phyloP scores from a whole-genome alignment of 1,140 invertebrate genomes.

The Sitobion miscanthi region DNA sequence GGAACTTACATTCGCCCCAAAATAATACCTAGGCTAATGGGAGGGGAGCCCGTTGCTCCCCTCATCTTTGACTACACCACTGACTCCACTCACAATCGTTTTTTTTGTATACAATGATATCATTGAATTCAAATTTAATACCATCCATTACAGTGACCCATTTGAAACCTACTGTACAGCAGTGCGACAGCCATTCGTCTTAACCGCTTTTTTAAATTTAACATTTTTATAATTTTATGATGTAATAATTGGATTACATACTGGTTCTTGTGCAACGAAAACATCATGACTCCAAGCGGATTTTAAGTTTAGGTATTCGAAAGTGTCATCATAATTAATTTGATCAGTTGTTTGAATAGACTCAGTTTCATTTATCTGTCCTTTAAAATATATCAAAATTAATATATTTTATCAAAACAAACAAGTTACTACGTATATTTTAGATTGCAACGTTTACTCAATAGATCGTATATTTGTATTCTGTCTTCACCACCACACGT shows the following conservation, averaged over 20 bases:
- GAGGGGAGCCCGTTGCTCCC: too few species aligned
- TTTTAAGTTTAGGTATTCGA: slow-evolving; percentile 11
- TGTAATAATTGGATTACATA: not conserved
- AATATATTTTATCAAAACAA: not conserved
- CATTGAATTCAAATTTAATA: too few species aligned
- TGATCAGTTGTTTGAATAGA: not conserved
- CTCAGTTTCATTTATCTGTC: too few species aligned
- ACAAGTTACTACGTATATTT: not conserved
- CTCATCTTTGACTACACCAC: too few species aligned
- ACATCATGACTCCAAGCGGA: slow-evolving; percentile 52
- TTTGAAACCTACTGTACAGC: too few species aligned
- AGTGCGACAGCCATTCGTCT: not conserved
- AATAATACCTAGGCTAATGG: too few species aligned
- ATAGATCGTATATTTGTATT: slow-evolving; percentile 64
- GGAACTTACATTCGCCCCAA: too few species aligned
- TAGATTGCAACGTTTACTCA: not conserved
- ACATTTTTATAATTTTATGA: not conserved
- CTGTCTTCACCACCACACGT: slow-evolving; percentile 88
- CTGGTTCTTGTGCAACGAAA: slow-evolving; percentile 31
- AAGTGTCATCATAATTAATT: not conserved
- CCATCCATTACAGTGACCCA: too few species aligned
- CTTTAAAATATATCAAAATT: not conserved
- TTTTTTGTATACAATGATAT: too few species aligned
- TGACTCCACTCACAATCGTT: too few species aligned
- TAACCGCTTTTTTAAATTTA: not conserved